Evolutionary conservation across 2,888 invertebrate species (phyloP), one percentile per base, ranked within the genome.

Genomic region (Drosophila rubida): DNA sequence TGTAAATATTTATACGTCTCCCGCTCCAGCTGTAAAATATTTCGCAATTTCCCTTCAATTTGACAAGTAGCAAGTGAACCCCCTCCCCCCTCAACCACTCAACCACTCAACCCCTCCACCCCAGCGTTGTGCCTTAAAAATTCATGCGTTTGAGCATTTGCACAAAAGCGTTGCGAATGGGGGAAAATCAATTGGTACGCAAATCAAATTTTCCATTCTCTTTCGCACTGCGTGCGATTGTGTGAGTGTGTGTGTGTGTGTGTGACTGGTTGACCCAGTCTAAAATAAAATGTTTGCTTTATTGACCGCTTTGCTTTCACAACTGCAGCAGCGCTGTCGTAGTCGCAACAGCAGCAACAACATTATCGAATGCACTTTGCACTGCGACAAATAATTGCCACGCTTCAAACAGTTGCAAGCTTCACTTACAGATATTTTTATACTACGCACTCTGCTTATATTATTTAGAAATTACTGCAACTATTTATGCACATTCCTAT

Each of bases 261-360:
- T 37, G 4, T 44, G 11, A 44, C 30, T 53, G 48, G 39, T 19
- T 79, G 84, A 82, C 80, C 85, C 63, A 71, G 79, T 82, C 79
- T 67, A 62, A 81, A 75, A 70, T 73, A 59, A 65, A 79, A 75
- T 70, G 58, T 58, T 46, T 58, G 48, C 54, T 78, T 69, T 79
- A 80, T 79, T 79, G 82, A 73, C 70, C 76, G 73, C 41, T 73
- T 69, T 70, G 25, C 58, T 27, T 35, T n/a, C 25, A 41, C 54
- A 53, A 37, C 39, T 44, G 22, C 14, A 16, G 27, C 46, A 51
- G n/a, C 27, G 32, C 11, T 32, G 32, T 32, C 32, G 11, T 32
- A 32, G 30, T 9, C 4, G 25, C 39, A 41, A 39, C 49, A 50
- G 11, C 8, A 32, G 32, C 39, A 41, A 39, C 50, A 51, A 13